Conservation (phyloP, 2,797 vertebrate species). For the Ctenosaura bakeri region DNA sequence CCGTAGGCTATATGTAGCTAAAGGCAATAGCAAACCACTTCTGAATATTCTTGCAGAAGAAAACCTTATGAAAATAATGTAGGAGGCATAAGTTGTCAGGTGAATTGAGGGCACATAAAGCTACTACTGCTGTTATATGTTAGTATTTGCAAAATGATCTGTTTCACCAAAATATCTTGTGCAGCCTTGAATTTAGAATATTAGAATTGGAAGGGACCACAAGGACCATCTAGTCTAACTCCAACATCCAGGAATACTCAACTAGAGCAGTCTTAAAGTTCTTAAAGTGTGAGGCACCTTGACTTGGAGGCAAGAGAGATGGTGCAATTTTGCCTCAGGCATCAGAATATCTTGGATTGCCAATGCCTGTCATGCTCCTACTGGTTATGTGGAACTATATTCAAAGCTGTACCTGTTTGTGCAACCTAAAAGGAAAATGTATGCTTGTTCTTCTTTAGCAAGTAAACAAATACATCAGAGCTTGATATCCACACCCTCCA, state of each 20-base stretch:
- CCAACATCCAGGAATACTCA: too few species aligned
- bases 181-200: not conserved
- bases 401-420: not conserved
- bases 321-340: not conserved
- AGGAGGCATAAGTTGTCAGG: not conserved
- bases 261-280: too few species aligned
- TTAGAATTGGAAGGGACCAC: too few species aligned
- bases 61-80: too few species aligned
- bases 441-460: not conserved
- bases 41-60: not conserved
- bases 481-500: not conserved
- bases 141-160: not conserved
- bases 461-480: constrained; percentile 23
- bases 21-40: not conserved
- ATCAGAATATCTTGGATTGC: not conserved
- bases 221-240: too few species aligned
- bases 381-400: not conserved
- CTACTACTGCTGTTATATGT: too few species aligned
- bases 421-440: not conserved
- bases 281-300: not conserved
- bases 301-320: not conserved
- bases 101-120: not conserved
- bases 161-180: not conserved
- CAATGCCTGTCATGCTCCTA: not conserved
- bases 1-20: not conserved